Evolutionary conservation across 2,113 vertebrate genomes (phyloP), one percentile per base, ranked within the genome.

Genomic region (Cichladusa arquata): DNA sequence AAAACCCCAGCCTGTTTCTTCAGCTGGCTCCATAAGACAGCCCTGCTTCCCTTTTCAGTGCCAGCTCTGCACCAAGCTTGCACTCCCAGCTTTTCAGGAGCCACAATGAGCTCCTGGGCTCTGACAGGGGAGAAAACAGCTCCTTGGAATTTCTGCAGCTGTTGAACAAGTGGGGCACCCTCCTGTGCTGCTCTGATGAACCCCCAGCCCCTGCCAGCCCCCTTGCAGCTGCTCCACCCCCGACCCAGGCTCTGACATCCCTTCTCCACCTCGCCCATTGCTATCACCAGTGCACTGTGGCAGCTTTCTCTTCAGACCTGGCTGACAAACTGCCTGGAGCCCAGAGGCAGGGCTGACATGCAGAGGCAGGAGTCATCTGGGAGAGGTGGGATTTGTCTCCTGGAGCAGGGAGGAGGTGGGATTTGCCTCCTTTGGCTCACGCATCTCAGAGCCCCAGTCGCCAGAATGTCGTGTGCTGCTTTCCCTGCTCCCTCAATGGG

Each of bases 211-310:
- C 40, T 65, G 67, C 14, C 45, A 13, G n/a, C 4, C 56, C 34
- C 4, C 53, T 88, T 72, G 53, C 85, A 90, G 70, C 66, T 88
- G 79, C 58, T 82, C 48, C 0, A 0, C 36, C 92, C 58, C 62
- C 53, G 60, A 40, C 65, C n/a, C 70, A 56, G 73, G 34, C 40
- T 71, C 65, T 13, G 33, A 13, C 48, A 65, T 34, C 26, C 42
- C 51, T 3, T 2, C 16, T 78, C 34, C 8, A 1, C 18, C 36
- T 29, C 9, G 0, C 25, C 51, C 61, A 36, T 6, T 1, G 2
- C 15, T 34, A 62, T 7, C 17, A 2, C 4, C 1, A 0, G 7
- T 18, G 38, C 26, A 11, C n/a, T 5, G n/a, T 2, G 0, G 61
- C 62, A 60, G 48, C 47, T 81, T 65, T 71, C 33, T 26, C 50